A percentile compares a stretch with the other conserved stretches of the same genome.
Conservation (phyloP, 2,888 invertebrate genomes). For the Argyresthia albistria region DNA sequence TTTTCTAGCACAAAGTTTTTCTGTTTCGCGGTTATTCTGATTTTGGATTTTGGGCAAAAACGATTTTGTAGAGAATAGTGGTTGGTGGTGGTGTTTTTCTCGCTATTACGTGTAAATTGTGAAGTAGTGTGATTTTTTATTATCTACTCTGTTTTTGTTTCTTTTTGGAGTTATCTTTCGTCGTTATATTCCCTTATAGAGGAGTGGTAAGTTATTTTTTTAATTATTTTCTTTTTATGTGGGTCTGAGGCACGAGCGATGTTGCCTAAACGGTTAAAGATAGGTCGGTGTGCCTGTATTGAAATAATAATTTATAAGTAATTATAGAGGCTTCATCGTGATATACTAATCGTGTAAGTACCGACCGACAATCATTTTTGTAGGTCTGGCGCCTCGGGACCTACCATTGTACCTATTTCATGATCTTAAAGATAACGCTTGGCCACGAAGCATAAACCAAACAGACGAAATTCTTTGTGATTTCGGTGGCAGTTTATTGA, state of each 20-base stretch:
- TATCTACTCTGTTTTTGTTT: neutral
- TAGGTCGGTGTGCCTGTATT: neutral
- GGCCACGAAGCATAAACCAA: no score
- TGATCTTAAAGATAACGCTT: no score
- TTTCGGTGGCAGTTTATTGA: no score
- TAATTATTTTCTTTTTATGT: neutral
- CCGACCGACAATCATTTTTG: no score
- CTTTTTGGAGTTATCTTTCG: neutral
- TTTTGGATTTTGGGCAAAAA: neutral
- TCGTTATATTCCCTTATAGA: neutral
- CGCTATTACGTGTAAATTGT: neutral
- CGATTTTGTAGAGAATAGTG: neutral
- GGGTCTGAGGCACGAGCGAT: neutral
- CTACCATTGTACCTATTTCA: no score
- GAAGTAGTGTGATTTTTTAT: neutral
- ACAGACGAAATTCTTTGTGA: no score
- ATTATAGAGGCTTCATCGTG: neutral
- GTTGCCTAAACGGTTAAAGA: neutral
- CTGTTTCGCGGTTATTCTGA: neutral
- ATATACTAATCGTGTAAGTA: no score
- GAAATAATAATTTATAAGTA: no score
- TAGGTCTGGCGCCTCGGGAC: no score
- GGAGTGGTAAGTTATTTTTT: constrained; percentile 1
- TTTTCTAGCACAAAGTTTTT: no score
- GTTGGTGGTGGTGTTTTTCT: neutral